Conservation (phyloP, 2,797 vertebrate species). For the Remorina albescens region DNA sequence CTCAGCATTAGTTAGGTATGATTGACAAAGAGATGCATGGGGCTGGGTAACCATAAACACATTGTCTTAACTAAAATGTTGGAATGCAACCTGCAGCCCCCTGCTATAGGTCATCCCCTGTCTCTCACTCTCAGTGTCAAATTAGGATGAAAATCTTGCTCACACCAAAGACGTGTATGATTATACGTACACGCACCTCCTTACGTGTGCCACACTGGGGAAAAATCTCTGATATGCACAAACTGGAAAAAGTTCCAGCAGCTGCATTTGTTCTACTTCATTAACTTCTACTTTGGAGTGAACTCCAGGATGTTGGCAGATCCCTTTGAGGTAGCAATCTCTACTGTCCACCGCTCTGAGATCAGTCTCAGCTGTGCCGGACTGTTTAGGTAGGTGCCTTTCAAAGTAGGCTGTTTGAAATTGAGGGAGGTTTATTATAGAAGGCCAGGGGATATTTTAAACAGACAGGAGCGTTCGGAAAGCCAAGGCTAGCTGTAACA, state of each 20-base stretch:
- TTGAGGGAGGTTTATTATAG: conserved; percentile 74
- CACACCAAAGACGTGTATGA: no score
- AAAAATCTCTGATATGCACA: background rate
- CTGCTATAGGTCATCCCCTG: no score
- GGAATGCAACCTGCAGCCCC: no score
- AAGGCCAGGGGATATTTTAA: conserved; percentile 71
- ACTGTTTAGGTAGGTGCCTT: conserved; percentile 53
- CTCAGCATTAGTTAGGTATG: background rate
- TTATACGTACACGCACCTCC: background rate
- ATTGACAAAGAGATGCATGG: conserved; percentile 11
- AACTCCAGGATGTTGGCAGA: conserved; percentile 16
- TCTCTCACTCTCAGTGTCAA: no score
- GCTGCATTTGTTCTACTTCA: conserved; percentile 43
- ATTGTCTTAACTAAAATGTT: no score
- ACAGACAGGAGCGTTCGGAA: conserved; percentile 56
- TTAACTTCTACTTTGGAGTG: conserved; percentile 38
- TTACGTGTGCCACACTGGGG: background rate
- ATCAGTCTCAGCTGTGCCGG: conserved; percentile 18
- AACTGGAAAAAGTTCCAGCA: background rate
- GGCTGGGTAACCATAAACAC: no score
- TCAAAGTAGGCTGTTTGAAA: conserved; percentile 77
- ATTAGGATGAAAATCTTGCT: no score
- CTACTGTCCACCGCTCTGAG: conserved; percentile 17
- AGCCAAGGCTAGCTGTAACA: conserved; percentile 58
- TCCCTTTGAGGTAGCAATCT: conserved; percentile 8